Percentiles rank a stretch among this genome's conserved stretches.
Conservation (phyloP, 2,113 vertebrate species). For the Calyptommatus sinebrachiatus region DNA sequence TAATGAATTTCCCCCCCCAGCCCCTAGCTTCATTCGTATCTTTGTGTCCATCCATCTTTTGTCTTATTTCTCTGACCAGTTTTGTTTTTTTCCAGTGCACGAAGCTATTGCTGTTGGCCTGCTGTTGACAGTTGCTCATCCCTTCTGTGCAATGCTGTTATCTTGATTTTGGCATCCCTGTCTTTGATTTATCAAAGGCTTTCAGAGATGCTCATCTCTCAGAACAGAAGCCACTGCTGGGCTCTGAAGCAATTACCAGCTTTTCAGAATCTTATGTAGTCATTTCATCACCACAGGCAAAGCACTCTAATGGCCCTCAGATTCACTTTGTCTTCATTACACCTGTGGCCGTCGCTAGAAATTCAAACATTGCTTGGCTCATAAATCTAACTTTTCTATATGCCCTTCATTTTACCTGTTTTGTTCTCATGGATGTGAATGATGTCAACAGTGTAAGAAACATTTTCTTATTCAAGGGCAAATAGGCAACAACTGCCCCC, state of each 20-base stretch:
- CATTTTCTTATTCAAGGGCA: not conserved
- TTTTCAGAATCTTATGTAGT: constrained; percentile 13
- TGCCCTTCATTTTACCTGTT: not conserved
- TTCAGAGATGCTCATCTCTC: constrained; percentile 8
- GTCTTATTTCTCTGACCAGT: not conserved
- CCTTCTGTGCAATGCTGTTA: constrained; percentile 10
- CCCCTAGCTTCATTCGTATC: not conserved
- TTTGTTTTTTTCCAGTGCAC: not conserved
- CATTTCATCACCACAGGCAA: constrained; percentile 3
- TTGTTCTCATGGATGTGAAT: not conserved
- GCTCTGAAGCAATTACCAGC: constrained; percentile 28
- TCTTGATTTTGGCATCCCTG: constrained; percentile 22
- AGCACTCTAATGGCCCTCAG: not conserved
- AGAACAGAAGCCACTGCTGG: constrained; percentile 16
- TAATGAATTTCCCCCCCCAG: not conserved
- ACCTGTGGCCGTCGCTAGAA: constrained; percentile 5
- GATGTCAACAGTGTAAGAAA: not conserved
- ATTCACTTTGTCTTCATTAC: constrained; percentile 23
- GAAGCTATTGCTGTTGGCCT: constrained; percentile 15
- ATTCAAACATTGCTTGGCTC: constrained; percentile 7
- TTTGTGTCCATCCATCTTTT: not conserved
- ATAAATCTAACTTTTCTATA: not conserved
- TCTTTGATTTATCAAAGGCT: constrained; percentile 7
- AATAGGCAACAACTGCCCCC: too few relatives aligned
- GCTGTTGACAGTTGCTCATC: constrained; percentile 6